phyloP scores from a whole-genome alignment of 2,888 invertebrate genomes.

The Sepiola atlantica region DNA sequence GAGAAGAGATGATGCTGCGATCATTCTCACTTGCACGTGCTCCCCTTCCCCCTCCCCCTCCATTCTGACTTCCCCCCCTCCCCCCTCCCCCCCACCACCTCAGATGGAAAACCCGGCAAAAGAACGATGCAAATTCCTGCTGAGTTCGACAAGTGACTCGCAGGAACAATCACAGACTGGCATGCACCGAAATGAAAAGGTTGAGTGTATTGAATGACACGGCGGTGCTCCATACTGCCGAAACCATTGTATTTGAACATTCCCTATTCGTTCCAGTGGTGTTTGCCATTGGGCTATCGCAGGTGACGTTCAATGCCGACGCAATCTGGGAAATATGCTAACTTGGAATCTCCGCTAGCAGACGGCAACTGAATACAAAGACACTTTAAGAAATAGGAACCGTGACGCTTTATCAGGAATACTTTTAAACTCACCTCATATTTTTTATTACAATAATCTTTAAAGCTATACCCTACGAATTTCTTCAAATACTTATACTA shows the following conservation, averaged over 20 bases:
- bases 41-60: too few species aligned
- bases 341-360: neutral
- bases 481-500: too few species aligned
- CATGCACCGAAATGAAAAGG: neutral
- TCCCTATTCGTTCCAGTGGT: neutral
- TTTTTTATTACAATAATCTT: too few species aligned
- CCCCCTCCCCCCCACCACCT: too few species aligned
- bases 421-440: neutral
- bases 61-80: too few species aligned
- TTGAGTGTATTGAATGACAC: neutral
- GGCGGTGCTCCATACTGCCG: neutral
- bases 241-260: slow-evolving; percentile 32
- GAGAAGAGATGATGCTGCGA: neutral
- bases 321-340: neutral
- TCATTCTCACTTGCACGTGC: neutral
- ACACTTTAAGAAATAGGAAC: neutral
- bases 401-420: neutral
- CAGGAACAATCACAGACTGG: slow-evolving; percentile 22
- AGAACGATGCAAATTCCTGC: slow-evolving; percentile 32
- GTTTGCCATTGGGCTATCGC: neutral
- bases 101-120: neutral
- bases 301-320: neutral
- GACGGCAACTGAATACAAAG: neutral
- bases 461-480: too few species aligned
- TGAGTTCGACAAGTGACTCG: slow-evolving; percentile 32